These are phyloP conservation scores for Galbula dea DNA, from an alignment of 2,113 vertebrate species.

Conservation along the genomic window DNA sequence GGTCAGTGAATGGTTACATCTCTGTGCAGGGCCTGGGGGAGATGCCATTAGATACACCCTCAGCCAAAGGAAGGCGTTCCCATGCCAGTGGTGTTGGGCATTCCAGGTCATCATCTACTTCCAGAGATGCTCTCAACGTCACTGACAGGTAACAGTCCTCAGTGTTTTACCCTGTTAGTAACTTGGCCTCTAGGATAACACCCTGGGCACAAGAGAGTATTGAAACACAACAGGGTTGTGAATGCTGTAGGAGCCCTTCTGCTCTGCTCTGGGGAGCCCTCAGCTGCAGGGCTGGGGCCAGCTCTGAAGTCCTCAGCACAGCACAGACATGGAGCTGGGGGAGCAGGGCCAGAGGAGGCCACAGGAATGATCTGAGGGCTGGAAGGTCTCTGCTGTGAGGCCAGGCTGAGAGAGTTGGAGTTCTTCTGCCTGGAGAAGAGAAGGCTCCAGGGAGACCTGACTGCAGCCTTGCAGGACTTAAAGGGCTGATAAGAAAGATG, in stretches of 20 bases:
- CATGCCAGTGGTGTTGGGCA: slow-evolving; percentile 75
- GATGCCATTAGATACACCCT: slow-evolving; percentile 83
- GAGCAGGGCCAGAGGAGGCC: too few relatives aligned
- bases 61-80: slow-evolving; percentile 84
- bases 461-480: too few relatives aligned
- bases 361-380: too few relatives aligned
- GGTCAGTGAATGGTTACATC: not conserved
- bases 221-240: not conserved
- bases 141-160: slow-evolving; percentile 75
- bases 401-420: too few relatives aligned
- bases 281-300: too few relatives aligned
- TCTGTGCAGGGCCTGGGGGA: slow-evolving; percentile 85
- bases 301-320: too few relatives aligned
- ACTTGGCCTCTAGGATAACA: not conserved
- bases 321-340: too few relatives aligned
- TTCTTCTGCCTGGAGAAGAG: too few relatives aligned
- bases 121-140: slow-evolving; percentile 75
- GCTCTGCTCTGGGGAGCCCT: too few relatives aligned
- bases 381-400: too few relatives aligned
- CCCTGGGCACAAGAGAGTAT: not conserved
- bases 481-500: too few relatives aligned
- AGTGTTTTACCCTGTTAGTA: not conserved
- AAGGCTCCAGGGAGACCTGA: too few relatives aligned
- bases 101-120: slow-evolving; percentile 82
- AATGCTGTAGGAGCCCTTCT: not conserved